Percentiles rank a stretch among this genome's conserved stretches.
These are phyloP conservation scores for Pristionchus arcanus DNA, from an alignment of 2,888 invertebrate species.

Conservation along the genomic window DNA sequence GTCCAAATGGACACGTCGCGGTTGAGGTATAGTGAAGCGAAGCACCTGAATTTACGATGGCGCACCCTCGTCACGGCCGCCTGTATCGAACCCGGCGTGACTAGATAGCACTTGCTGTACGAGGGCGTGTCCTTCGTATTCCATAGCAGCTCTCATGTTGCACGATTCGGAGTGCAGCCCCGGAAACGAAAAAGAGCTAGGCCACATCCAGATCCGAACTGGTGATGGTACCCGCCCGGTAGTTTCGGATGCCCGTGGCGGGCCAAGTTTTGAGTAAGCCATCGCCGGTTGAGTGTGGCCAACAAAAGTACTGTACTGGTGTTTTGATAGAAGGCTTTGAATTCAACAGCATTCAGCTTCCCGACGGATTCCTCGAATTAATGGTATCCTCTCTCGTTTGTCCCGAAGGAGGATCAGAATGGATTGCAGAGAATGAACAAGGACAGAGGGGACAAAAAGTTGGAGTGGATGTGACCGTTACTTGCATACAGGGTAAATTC, in stretches of 20 bases:
- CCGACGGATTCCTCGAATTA: conserved; percentile 43
- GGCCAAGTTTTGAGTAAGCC: background rate
- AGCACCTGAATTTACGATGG: no score
- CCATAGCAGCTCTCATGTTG: no score
- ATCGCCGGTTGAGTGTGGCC: background rate
- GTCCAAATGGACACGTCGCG: conserved; percentile 45
- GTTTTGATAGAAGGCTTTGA: background rate
- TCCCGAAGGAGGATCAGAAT: conserved; percentile 12
- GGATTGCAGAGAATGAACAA: conserved; percentile 25
- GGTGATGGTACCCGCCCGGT: no score
- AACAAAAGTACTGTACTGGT: background rate
- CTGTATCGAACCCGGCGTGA: no score
- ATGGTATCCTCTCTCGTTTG: conserved; percentile 52
- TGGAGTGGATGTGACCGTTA: conserved; percentile 18
- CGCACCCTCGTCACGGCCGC: no score
- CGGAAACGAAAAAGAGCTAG: no score
- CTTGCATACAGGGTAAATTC: conserved; percentile 50
- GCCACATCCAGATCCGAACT: no score
- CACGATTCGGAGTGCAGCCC: no score
- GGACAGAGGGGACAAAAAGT: conserved; percentile 44
- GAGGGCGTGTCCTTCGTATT: no score
- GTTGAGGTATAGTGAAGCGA: background rate
- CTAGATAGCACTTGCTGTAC: no score
- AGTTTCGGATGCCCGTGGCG: no score
- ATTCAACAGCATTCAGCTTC: no score